phyloP scores from a whole-genome alignment of 1,140 invertebrate species.

The Ips typographus region DNA sequence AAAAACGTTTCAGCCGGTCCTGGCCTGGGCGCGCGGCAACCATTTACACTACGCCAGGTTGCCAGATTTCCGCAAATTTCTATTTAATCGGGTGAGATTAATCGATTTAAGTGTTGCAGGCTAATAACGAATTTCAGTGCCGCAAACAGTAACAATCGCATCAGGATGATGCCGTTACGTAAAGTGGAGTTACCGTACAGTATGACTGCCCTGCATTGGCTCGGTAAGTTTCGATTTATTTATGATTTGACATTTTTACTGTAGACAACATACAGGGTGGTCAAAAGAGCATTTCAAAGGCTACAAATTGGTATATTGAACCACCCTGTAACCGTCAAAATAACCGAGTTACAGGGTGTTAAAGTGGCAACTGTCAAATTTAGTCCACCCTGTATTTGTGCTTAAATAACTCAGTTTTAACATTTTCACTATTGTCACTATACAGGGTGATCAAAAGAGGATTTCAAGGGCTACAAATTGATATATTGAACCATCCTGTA shows the following conservation, averaged over 20 bases:
- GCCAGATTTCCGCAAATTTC: constrained; percentile 42
- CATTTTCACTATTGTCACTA: too few relatives aligned
- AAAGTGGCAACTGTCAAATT: too few relatives aligned
- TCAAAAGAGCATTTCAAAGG: too few relatives aligned
- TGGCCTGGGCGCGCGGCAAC: constrained; percentile 82
- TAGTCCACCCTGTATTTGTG: too few relatives aligned
- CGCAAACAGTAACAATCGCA: constrained; percentile 50
- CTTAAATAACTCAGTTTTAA: too few relatives aligned
- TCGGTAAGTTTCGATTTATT: constrained; percentile 62
- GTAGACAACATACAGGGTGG: neutral
- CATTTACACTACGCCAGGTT: constrained; percentile 79
- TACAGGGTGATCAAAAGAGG: too few relatives aligned
- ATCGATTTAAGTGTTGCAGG: constrained; percentile 1
- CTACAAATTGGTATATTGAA: too few relatives aligned
- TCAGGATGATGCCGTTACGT: constrained; percentile 66
- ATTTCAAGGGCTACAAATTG: too few relatives aligned
- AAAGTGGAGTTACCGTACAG: constrained; percentile 69
- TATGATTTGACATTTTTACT: neutral
- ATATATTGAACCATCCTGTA: too few relatives aligned
- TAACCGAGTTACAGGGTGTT: too few relatives aligned
- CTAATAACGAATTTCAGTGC: constrained; percentile 33
- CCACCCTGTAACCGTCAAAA: too few relatives aligned
- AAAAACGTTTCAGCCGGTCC: constrained; percentile 73
- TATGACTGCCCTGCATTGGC: constrained; percentile 79
- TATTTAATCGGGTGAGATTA: constrained; percentile 44